phyloP scores from a whole-genome alignment of 2,888 invertebrate genomes.

The Argyra leucocephala region DNA sequence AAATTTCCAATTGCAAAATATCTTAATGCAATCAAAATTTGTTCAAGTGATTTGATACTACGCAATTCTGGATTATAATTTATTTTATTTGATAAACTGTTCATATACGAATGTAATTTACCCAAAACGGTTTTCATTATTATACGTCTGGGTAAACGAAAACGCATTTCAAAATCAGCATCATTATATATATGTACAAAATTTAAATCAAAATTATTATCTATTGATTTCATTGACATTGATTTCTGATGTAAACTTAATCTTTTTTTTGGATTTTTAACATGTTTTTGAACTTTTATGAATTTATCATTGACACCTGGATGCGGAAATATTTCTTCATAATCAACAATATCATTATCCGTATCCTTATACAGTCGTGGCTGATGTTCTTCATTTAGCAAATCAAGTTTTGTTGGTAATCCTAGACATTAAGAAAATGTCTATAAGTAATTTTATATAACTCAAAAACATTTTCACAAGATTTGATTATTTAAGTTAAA shows the following conservation, averaged over 20 bases:
- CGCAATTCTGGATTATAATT: not conserved
- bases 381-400: not conserved
- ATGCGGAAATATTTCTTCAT: constrained; percentile 1
- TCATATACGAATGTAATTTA: not conserved
- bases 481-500: too few species aligned
- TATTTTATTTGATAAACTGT: not conserved
- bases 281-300: not conserved
- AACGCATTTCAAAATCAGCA: not conserved
- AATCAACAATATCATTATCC: not conserved
- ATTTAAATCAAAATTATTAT: not conserved
- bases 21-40: not conserved
- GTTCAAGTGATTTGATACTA: not conserved
- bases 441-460: not conserved
- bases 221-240: not conserved
- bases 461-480: too few species aligned
- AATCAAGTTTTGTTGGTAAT: not conserved
- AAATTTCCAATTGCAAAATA: not conserved
- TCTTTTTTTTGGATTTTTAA: not conserved
- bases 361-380: not conserved
- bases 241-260: not conserved
- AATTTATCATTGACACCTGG: constrained; percentile 1
- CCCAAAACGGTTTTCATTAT: not conserved
- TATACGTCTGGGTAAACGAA: not conserved
- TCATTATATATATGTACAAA: not conserved
- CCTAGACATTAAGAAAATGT: not conserved